Evolutionary conservation across 1,140 invertebrate species (phyloP), one percentile per base, ranked within the genome.

Genomic region (Bombus soroeensis): DNA sequence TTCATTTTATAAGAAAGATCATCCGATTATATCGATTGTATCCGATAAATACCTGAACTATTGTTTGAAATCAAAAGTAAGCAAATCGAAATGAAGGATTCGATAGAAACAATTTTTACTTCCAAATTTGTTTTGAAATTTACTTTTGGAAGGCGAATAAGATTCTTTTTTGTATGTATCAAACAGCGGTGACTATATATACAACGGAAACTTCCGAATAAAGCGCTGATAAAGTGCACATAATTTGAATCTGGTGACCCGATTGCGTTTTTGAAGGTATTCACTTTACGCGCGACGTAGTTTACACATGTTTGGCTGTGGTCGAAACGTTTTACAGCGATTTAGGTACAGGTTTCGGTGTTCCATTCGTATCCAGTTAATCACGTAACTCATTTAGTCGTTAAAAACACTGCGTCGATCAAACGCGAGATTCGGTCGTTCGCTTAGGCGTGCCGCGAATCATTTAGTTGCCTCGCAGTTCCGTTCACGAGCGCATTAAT

Each of bases 381-480:
- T 81, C 71, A 81, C n/a, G 43, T 72, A 47, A 86, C 41, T 70
- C 79, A 43, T 70, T 82, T 80, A n/a, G n/a, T 37, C 64, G 47
- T 59, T 74, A 70, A 82, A 89, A 76, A 80, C 72, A 76, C 80
- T 64, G 82, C 76, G 90, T 87, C 88, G 90, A 91, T 91, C 88
- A 90, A 90, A 84, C 79, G 83, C 84, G 80, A 86, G 81, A 82
- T 88, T 90, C 84, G 85, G 84, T 85, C 89, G 79, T 86, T 86
- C 22, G 85, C 70, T 79, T 88, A 88, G 86, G 80, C 77, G 83
- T 73, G 82, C 86, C 82, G 87, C 75, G 87, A 91, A 87, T 92
- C 85, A 90, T 89, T 85, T 80, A 86, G 81, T 81, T 83, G 71
- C 66, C 76, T 37, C 77, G 87, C 47, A 85, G 73, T 72, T 89